A percentile compares a stretch with the other conserved stretches of the same genome.
These are phyloP conservation scores for Oreochromis spilurus DNA, from an alignment of 2,113 vertebrate genomes.

Conservation along the genomic window DNA sequence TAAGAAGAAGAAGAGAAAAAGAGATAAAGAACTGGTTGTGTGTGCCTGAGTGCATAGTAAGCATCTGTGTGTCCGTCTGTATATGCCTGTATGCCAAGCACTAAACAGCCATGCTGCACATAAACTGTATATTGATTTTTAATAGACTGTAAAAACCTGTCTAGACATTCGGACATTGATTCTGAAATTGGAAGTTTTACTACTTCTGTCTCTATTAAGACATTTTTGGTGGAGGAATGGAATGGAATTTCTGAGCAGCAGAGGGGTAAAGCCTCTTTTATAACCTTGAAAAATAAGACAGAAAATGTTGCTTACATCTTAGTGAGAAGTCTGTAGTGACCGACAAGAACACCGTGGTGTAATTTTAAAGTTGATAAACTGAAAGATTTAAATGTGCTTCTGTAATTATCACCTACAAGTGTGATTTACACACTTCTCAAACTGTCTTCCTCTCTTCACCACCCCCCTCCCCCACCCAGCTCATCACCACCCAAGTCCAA, in stretches of 20 bases:
- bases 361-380: neutral
- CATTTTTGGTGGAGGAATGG: neutral
- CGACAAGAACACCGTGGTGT: neutral
- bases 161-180: neutral
- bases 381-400: neutral
- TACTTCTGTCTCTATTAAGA: neutral
- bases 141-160: neutral
- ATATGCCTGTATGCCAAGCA: neutral
- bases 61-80: constrained; percentile 19
- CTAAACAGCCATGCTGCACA: neutral
- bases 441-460: neutral
- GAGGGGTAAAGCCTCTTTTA: neutral
- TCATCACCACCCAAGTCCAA: neutral
- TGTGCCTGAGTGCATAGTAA: neutral
- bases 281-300: neutral
- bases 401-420: neutral
- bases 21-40: neutral
- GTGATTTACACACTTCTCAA: neutral
- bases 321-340: neutral
- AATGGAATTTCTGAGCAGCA: neutral
- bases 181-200: neutral
- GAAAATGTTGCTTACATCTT: neutral
- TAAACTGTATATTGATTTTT: constrained; percentile 31
- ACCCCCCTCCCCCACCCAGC: neutral
- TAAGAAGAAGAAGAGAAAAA: neutral